A percentile compares a stretch with the other conserved stretches of the same genome.
phyloP scores from a whole-genome alignment of 2,888 invertebrate genomes.

The Synanthedon formicaeformis region DNA sequence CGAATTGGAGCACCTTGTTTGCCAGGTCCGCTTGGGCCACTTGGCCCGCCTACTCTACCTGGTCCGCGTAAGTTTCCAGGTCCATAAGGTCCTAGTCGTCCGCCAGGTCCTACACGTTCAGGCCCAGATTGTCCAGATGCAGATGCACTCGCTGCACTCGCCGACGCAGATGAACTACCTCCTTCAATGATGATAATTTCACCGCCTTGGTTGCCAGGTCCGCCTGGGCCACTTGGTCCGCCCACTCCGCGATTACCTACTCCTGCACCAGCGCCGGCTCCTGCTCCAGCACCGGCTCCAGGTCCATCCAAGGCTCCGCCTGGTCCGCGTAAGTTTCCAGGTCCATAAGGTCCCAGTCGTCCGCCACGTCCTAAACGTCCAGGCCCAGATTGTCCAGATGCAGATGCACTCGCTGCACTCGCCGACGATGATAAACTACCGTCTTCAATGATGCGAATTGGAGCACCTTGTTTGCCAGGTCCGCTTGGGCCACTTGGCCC shows the following conservation, averaged over 20 bases:
- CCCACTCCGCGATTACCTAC: too few relatives aligned
- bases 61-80: constrained; percentile 3
- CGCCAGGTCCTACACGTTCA: too few relatives aligned
- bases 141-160: not conserved
- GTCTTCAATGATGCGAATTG: constrained; percentile 9
- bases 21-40: too few relatives aligned
- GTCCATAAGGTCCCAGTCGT: not conserved
- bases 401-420: not conserved
- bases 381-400: too few relatives aligned
- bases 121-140: too few relatives aligned
- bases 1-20: not conserved
- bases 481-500: not conserved
- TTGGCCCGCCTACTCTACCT: not conserved
- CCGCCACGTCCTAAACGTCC: too few relatives aligned
- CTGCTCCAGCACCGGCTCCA: too few relatives aligned
- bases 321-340: constrained; percentile 3
- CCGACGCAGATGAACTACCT: constrained; percentile 1
- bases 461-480: constrained; percentile 1
- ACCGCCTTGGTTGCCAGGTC: not conserved
- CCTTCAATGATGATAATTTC: constrained; percentile 9
- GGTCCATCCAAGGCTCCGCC: too few relatives aligned
- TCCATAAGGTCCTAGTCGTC: too few relatives aligned
- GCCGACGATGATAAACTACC: constrained; percentile 1
- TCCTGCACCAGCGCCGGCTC: too few relatives aligned
- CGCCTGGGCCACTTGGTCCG: not conserved